Conservation (phyloP, 2,888 invertebrate genomes). For the Sycophila texana region DNA sequence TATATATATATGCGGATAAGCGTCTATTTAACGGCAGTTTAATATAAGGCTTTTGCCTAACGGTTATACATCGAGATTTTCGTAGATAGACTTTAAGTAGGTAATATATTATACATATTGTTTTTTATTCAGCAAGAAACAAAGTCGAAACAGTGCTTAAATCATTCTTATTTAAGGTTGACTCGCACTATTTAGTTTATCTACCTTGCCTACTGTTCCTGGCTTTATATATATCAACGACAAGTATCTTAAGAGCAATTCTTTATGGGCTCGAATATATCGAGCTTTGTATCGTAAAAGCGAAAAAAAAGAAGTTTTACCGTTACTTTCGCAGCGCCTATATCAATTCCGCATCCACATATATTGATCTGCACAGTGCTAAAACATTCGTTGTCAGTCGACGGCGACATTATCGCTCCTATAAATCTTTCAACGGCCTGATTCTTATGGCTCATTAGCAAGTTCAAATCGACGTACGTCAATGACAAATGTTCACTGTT, state of each 20-base stretch:
- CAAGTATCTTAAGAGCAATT: constrained; percentile 41
- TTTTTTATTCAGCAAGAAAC: too few relatives aligned
- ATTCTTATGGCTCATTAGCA: constrained; percentile 56
- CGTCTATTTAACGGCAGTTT: too few relatives aligned
- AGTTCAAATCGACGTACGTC: constrained; percentile 50
- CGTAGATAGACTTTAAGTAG: too few relatives aligned
- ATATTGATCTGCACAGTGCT: constrained; percentile 50
- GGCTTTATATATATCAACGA: constrained; percentile 36
- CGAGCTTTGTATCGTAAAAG: constrained; percentile 17
- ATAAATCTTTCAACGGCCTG: constrained; percentile 45
- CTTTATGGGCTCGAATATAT: constrained; percentile 21
- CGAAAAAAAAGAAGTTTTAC: constrained; percentile 26
- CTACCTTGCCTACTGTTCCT: constrained; percentile 29
- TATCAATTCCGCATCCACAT: constrained; percentile 53
- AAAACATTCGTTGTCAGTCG: constrained; percentile 52
- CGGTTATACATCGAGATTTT: too few relatives aligned
- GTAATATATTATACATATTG: too few relatives aligned
- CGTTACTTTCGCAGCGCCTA: constrained; percentile 49
- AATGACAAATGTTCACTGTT: constrained; percentile 53
- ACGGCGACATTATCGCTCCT: constrained; percentile 41
- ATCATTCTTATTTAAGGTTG: constrained; percentile 36
- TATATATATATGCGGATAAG: too few relatives aligned
- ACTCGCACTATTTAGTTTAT: constrained; percentile 27
- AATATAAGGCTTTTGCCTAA: too few relatives aligned
- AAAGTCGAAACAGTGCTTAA: constrained; percentile 14